Base-by-base conservation (phyloP, 2,888 invertebrate genomes). In the Tachina grossa region DNA sequence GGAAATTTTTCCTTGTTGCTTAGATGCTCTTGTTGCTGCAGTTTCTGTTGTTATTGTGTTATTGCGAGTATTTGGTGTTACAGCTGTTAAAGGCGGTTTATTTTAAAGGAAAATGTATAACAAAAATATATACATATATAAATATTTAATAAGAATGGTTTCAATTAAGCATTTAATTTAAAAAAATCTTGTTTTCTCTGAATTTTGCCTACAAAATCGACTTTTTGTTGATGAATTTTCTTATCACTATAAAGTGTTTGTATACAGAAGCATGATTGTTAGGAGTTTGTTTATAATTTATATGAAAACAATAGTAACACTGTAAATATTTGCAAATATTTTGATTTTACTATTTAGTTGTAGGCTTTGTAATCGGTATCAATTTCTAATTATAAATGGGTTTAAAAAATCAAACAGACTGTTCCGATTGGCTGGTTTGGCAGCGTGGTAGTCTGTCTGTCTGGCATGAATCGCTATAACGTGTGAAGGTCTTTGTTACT, bases 1-100 rank as follows among this genome's bases (percentile, higher is more conserved):
- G 88, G 76, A 85, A 85, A 83, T 85, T 80, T 83, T 71, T 72
- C 76, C 72, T 75, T 79, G 69, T 79, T 78, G 59, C 45, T 16
- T 31, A 16, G 57, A 14, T 55, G 68, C 49, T 77, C 13, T 43
- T 63, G 14, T 16, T 65, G 57, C 4, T 31, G 31, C 31, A 31
- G 31, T 39, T 65, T 22, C 11, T 74, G 19, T 39, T 68, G 69
- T 43, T 22, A 45, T 68, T 68, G 69, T n/a, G 4, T 68, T 59
- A 14, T n/a, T 47, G n/a, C n/a, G n/a, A n/a, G n/a, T n/a, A 19
- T 71, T 71, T 55, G 9, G n/a, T 76, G 31, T 51, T 65, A 57
- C 49, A 74, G 71, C 16, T 84, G 51, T 71, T 75, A 69, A 75
- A 71, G 66, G 78, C 84, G 84, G 75, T 66, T 81, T 81, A 14